phyloP scores from a whole-genome alignment of 2,888 invertebrate species.

The Acronicta psi region DNA sequence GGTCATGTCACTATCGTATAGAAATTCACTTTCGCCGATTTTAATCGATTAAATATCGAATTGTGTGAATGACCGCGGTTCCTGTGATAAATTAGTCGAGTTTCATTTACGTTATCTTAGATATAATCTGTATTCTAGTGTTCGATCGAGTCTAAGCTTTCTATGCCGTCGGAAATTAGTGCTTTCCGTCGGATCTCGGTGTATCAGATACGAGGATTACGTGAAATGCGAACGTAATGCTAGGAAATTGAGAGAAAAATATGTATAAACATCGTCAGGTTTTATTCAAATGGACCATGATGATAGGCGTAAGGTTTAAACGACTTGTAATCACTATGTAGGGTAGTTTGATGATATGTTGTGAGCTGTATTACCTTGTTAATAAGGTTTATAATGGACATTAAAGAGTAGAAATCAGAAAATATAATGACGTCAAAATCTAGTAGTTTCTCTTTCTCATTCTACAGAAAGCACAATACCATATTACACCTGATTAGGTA shows the following conservation, averaged over 20 bases:
- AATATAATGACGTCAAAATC: neutral
- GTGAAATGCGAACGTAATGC: conserved; percentile 58
- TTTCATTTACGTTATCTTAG: conserved; percentile 34
- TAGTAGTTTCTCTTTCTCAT: neutral
- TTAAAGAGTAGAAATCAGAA: conserved; percentile 2
- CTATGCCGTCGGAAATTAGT: conserved; percentile 78
- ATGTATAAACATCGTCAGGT: conserved; percentile 17
- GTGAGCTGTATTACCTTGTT: conserved; percentile 3
- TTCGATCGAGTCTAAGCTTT: conserved; percentile 65
- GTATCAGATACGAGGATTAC: conserved; percentile 50
- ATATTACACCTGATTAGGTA: no score
- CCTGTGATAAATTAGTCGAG: conserved; percentile 25
- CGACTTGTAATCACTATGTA: conserved; percentile 16
- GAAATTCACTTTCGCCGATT: conserved; percentile 19
- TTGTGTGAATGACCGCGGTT: conserved; percentile 3
- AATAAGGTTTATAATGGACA: neutral
- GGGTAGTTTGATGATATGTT: conserved; percentile 15
- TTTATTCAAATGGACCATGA: conserved; percentile 19
- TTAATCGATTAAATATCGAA: conserved; percentile 21
- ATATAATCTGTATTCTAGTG: conserved; percentile 40
- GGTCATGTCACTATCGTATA: conserved; percentile 44
- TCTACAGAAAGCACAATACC: no score
- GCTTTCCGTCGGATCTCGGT: conserved; percentile 71
- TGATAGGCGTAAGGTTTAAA: conserved; percentile 22
- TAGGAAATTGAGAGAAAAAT: conserved; percentile 58